A percentile compares a stretch with the other conserved stretches of the same genome.
Conservation (phyloP, 2,888 invertebrate species). For the Rhingia rostrata region DNA sequence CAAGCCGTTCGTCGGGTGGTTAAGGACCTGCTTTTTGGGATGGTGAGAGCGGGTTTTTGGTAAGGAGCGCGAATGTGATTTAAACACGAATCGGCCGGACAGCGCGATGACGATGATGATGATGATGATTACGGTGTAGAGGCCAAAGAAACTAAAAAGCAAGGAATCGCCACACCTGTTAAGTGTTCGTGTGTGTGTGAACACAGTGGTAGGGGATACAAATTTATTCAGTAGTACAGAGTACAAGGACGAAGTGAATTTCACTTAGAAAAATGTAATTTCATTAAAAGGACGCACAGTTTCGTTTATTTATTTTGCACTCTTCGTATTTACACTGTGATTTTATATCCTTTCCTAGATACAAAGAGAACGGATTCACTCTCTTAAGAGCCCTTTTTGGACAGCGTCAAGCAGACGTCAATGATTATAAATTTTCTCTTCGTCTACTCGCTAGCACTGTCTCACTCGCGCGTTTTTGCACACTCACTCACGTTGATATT, state of each 20-base stretch:
- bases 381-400: conserved; percentile 28
- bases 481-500: conserved; percentile 59
- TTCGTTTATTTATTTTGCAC: conserved; percentile 41
- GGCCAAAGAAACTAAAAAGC: conserved; percentile 15
- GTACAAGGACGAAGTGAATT: neutral
- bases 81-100: conserved; percentile 17
- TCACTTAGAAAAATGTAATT: neutral
- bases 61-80: neutral
- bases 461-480: conserved; percentile 13
- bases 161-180: conserved; percentile 63
- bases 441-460: conserved; percentile 22
- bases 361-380: conserved; percentile 29
- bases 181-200: conserved; percentile 21
- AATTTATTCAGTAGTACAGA: conserved; percentile 3
- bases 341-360: conserved; percentile 3
- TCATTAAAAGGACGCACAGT: neutral
- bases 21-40: neutral
- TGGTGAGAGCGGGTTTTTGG: neutral
- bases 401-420: conserved; percentile 51
- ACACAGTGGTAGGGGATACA: neutral
- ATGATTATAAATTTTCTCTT: conserved; percentile 20
- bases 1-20: neutral
- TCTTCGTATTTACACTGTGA: conserved; percentile 49
- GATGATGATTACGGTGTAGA: conserved; percentile 34
- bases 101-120: conserved; percentile 7